Percentiles rank a stretch among this genome's conserved stretches.
Evolutionary conservation across 1,140 invertebrate genomes (phyloP).

Genomic region (Ceratina japonica): DNA sequence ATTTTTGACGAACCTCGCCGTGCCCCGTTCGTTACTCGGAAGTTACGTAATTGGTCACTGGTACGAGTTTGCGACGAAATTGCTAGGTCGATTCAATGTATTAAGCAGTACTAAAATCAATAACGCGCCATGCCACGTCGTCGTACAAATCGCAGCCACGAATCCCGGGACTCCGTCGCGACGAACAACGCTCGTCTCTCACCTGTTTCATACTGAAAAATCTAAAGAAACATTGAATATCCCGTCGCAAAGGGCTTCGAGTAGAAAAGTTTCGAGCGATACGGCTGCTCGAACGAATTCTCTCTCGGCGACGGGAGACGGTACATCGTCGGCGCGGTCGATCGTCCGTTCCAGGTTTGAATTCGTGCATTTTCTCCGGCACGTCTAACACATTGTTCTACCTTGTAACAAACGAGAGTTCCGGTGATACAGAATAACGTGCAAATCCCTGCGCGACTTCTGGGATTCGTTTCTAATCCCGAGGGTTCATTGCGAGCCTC

Average conservation of each 20-base stretch:
- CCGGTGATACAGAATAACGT: not conserved
- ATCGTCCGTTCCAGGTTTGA: too few relatives aligned
- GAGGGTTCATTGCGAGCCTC: too few relatives aligned
- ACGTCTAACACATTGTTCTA: not conserved
- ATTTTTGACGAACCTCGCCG: too few relatives aligned
- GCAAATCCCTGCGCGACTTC: conserved; percentile 3
- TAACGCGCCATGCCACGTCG: conserved; percentile 46
- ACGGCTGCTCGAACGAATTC: too few relatives aligned
- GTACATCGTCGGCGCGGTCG: too few relatives aligned
- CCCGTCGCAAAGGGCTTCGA: too few relatives aligned
- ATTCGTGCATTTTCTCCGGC: not conserved
- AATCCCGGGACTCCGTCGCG: too few relatives aligned
- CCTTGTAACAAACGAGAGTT: not conserved
- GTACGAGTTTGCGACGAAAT: conserved; percentile 52
- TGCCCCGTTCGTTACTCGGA: not conserved
- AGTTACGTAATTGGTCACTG: conserved; percentile 49
- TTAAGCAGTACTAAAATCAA: conserved; percentile 56
- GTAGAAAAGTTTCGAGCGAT: too few relatives aligned
- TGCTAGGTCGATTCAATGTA: conserved; percentile 49
- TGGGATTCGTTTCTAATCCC: not conserved
- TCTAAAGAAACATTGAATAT: not conserved
- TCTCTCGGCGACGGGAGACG: too few relatives aligned
- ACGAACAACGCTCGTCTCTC: too few relatives aligned
- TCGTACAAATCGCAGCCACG: conserved; percentile 29
- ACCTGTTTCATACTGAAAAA: not conserved